These are phyloP conservation scores for Clavelina lepadiformis DNA, from an alignment of 23 tunicate genomes.

Conservation along the genomic window DNA sequence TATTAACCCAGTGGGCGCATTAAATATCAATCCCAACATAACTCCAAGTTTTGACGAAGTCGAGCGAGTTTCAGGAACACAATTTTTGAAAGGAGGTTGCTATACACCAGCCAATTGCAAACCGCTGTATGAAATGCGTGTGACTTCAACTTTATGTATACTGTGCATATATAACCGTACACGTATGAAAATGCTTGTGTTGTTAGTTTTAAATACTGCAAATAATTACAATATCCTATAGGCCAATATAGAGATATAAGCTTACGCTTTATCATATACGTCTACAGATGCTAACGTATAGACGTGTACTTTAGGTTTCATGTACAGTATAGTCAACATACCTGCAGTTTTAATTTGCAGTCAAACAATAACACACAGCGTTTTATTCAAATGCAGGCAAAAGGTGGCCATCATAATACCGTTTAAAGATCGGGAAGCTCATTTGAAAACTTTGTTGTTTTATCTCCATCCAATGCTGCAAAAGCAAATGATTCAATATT, in stretches of 20 bases:
- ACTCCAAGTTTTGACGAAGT: slow-evolving; percentile 62
- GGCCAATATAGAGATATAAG: too few species aligned
- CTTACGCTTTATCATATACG: too few species aligned
- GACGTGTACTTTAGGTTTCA: too few species aligned
- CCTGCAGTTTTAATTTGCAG: neutral
- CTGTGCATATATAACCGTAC: neutral
- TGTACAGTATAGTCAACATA: too few species aligned
- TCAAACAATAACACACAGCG: neutral
- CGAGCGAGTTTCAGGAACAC: slow-evolving; percentile 22
- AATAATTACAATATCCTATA: too few species aligned
- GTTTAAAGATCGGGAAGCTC: slow-evolving; percentile 93
- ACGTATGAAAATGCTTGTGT: slow-evolving; percentile 7
- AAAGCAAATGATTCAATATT: slow-evolving; percentile 60
- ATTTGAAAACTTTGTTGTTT: slow-evolving; percentile 67
- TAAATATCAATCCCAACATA: slow-evolving; percentile 61
- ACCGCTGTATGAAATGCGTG: slow-evolving; percentile 63
- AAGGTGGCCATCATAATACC: slow-evolving; percentile 94
- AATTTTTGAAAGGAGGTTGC: slow-evolving; percentile 62
- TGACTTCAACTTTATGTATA: too few species aligned
- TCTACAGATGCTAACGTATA: too few species aligned
- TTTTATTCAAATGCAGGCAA: slow-evolving; percentile 29
- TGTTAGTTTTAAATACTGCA: too few species aligned
- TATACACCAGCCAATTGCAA: slow-evolving; percentile 47
- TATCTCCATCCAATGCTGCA: slow-evolving; percentile 83
- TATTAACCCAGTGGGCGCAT: slow-evolving; percentile 48